phyloP scores from a whole-genome alignment of 2,888 invertebrate genomes.

The Eupithecia vulgata region DNA sequence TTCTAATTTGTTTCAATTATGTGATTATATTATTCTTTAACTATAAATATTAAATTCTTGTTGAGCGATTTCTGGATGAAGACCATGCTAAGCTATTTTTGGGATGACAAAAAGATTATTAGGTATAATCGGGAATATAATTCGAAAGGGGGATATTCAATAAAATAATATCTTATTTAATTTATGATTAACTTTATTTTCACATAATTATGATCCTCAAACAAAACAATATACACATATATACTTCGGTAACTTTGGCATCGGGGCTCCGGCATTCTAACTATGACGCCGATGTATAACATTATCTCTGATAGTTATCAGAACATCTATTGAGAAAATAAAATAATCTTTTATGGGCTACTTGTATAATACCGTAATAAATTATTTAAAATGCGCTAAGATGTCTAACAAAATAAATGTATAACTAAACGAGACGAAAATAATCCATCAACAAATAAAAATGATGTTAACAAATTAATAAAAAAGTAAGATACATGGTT shows the following conservation, averaged over 20 bases:
- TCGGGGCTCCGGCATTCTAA: neutral
- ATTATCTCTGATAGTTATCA: neutral
- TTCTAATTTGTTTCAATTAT: no score
- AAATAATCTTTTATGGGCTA: neutral
- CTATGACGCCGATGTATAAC: neutral
- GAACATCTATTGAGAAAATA: neutral
- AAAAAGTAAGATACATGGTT: neutral
- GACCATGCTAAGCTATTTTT: neutral
- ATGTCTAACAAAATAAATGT: constrained; percentile 1
- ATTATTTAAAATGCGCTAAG: neutral
- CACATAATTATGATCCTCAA: constrained; percentile 8
- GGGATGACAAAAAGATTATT: neutral
- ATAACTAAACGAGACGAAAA: neutral
- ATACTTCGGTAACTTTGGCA: constrained; percentile 23
- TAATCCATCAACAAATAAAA: neutral
- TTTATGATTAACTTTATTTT: constrained; percentile 20
- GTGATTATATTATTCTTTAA: no score
- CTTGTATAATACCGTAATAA: neutral
- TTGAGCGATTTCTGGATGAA: neutral
- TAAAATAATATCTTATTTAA: neutral
- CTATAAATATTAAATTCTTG: neutral
- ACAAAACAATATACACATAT: constrained; percentile 17
- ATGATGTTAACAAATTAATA: neutral
- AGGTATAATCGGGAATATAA: neutral
- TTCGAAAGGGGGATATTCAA: neutral